Conservation (phyloP, 2,888 invertebrate genomes). For the Oscheius onirici region DNA sequence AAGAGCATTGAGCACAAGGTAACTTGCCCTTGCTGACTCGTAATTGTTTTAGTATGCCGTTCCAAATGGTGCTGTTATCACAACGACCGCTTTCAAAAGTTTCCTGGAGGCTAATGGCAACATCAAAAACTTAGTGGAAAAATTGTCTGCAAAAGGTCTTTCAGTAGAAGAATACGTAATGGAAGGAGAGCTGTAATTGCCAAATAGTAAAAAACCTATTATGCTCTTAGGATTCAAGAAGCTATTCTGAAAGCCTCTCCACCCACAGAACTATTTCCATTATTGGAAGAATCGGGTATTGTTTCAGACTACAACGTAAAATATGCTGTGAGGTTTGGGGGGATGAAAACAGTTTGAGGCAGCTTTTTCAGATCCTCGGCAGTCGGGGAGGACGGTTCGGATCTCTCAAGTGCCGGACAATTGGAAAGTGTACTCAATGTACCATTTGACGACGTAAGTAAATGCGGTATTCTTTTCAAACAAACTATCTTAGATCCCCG, state of each 20-base stretch:
- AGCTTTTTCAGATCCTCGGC: constrained; percentile 73
- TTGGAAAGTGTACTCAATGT: constrained; percentile 83
- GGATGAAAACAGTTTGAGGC: background rate
- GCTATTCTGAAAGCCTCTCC: background rate
- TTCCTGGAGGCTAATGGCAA: constrained; percentile 44
- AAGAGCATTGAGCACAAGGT: constrained; percentile 70
- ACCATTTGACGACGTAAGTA: constrained; percentile 66
- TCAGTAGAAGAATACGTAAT: constrained; percentile 15
- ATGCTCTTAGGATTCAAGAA: background rate
- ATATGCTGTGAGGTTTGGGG: constrained; percentile 15
- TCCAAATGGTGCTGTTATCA: constrained; percentile 61
- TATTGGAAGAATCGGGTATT: constrained; percentile 4
- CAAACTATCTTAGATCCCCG: constrained; percentile 49
- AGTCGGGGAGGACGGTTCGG: constrained; percentile 83
- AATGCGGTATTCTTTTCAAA: background rate
- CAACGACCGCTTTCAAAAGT: constrained; percentile 51
- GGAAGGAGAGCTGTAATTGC: constrained; percentile 26
- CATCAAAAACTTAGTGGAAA: constrained; percentile 28
- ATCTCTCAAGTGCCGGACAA: constrained; percentile 85
- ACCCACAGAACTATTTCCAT: background rate
- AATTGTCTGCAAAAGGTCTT: background rate
- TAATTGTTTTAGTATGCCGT: constrained; percentile 47
- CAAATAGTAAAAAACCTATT: background rate
- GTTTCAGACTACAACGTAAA: background rate
- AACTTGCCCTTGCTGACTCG: background rate